Base-by-base conservation (phyloP, 2,113 vertebrate genomes). In the Monarcha castaneiventris region DNA sequence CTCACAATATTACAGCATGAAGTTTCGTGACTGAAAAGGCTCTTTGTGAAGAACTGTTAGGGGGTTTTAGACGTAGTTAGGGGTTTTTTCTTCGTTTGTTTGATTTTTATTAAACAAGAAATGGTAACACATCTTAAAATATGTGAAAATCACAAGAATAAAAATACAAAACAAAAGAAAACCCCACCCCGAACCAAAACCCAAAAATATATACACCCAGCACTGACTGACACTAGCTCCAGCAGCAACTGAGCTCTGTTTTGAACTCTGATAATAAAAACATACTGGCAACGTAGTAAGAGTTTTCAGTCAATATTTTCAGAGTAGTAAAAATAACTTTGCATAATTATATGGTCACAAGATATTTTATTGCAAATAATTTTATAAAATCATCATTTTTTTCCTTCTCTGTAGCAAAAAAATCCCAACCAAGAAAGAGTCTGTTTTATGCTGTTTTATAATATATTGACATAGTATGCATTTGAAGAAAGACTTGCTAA, bases 191-290 rank as follows among this genome's bases (percentile, higher is more conserved):
- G 35, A 71, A 48, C 20, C 6, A 49, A 69, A 87, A 43, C 1
- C 0, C 7, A 46, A 56, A 64, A 26, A 1, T 13, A 18, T 3
- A 1, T 14, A 33, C 12, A 44, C 13, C 26, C 48, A 26, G 29
- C 23, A 58, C 20, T 37, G 49, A 63, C 4, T 62, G 33, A 30
- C 41, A 35, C 16, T 7, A 61, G 23, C 49, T 85, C 44, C 74
- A 48, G 41, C 4, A 67, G 52, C 18, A 91, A 66, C 20, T 20
- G 41, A 88, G 51, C 22, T 35, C 13, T 26, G 10, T 62, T 89
- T 76, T 54, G 33, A 80, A 20, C 15, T 76, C 63, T 64, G 49
- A 61, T n/a, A 73, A 18, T 18, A 69, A 76, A 93, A 84, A 33
- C 5, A 41, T 20, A 62, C 17, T 22, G 32, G 39, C 33, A 91